Evolutionary conservation across 2,113 vertebrate species (phyloP).

Genomic region (Bos taurus): DNA sequence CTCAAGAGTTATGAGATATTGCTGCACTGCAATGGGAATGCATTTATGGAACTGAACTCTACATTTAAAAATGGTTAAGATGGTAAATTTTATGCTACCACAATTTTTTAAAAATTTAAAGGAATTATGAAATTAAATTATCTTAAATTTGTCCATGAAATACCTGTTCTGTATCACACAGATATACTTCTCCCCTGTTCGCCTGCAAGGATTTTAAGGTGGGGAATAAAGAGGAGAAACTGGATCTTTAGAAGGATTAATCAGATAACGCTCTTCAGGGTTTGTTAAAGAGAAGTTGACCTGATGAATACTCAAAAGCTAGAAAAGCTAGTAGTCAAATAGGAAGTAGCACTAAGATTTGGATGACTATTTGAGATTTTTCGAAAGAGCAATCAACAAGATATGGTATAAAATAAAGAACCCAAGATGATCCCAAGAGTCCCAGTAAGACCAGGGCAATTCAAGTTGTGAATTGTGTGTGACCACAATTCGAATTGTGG

Average conservation of each 20-base stretch:
- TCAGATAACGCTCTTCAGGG: background rate
- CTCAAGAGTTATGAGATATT: background rate
- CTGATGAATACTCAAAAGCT: background rate
- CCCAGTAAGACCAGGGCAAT: background rate
- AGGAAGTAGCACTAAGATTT: background rate
- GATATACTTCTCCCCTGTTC: background rate
- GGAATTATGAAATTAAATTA: constrained; percentile 1
- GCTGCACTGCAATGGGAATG: background rate
- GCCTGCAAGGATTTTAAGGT: background rate
- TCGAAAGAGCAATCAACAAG: background rate
- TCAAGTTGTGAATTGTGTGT: too few relatives aligned
- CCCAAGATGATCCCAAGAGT: background rate
- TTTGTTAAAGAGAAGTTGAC: background rate
- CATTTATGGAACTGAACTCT: background rate
- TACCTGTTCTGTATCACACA: background rate
- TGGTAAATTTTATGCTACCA: background rate
- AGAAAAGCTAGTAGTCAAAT: background rate
- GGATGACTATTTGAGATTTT: background rate
- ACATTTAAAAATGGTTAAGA: background rate
- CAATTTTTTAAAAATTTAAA: background rate
- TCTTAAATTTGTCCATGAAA: background rate
- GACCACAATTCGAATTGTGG: background rate
- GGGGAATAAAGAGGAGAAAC: background rate
- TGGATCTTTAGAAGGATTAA: background rate
- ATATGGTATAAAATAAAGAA: background rate